Evolutionary conservation across 2,888 invertebrate genomes (phyloP).

Genomic region (Lottia gigantea): DNA sequence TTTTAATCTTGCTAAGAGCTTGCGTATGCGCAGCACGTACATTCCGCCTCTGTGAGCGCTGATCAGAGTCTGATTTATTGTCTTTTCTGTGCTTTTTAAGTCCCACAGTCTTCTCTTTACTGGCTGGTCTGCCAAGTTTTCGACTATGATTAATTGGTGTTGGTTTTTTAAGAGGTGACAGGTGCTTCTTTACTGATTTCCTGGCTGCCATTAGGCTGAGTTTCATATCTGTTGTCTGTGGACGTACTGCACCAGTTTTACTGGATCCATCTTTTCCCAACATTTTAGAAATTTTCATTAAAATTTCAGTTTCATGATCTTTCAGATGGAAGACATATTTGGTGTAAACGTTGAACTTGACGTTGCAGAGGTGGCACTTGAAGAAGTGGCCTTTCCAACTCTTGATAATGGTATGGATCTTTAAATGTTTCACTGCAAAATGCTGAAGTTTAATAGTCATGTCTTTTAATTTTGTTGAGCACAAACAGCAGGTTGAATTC

Average conservation of each 20-base stretch:
- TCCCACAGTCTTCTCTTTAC: background rate
- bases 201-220: background rate
- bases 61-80: no score
- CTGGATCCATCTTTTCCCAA: background rate
- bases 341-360: background rate
- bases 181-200: background rate
- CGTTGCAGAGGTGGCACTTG: background rate
- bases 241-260: background rate
- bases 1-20: background rate
- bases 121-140: background rate
- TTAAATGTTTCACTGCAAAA: background rate
- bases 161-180: background rate
- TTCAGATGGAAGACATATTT: constrained; percentile 2
- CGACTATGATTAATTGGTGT: background rate
- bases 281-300: background rate
- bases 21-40: background rate
- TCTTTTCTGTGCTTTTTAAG: background rate
- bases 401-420: background rate
- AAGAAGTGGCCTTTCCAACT: background rate
- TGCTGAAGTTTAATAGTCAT: background rate
- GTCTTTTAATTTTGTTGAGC: background rate
- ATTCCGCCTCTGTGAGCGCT: background rate
- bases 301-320: background rate
- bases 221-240: background rate
- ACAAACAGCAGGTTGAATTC: background rate